phyloP scores from a whole-genome alignment of 1,140 invertebrate genomes.

The Atopsyche davidsoni region DNA sequence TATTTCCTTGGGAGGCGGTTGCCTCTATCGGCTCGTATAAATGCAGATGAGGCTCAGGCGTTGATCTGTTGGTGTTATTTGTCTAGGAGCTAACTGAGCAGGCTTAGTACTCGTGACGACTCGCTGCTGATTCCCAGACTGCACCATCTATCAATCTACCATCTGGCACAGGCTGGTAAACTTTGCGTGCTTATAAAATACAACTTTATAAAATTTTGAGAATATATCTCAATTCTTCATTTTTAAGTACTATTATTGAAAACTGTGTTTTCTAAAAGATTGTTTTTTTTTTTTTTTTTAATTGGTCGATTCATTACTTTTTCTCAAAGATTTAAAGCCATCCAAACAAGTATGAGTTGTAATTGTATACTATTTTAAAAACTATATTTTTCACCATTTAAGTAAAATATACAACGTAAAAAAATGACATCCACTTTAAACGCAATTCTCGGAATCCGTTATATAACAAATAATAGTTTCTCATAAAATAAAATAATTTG shows the following conservation, averaged over 20 bases:
- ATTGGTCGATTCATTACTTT: too few relatives aligned
- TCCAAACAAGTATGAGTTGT: too few relatives aligned
- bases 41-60: conserved; percentile 37
- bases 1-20: conserved; percentile 19
- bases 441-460: too few relatives aligned
- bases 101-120: background rate
- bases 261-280: background rate
- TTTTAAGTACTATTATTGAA: background rate
- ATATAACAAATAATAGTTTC: too few relatives aligned
- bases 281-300: too few relatives aligned
- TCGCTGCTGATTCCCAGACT: background rate
- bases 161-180: background rate
- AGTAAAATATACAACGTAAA: too few relatives aligned
- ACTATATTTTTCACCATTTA: too few relatives aligned
- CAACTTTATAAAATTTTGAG: background rate
- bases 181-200: background rate
- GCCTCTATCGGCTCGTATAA: conserved; percentile 35
- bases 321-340: too few relatives aligned
- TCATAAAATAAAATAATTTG: too few relatives aligned
- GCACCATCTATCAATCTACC: background rate
- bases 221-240: background rate
- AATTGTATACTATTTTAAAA: too few relatives aligned
- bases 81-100: conserved; percentile 14
- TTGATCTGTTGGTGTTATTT: conserved; percentile 30
- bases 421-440: too few relatives aligned